Evolutionary conservation across 2,797 vertebrate species (phyloP).

Genomic region (Australoheros facetus): DNA sequence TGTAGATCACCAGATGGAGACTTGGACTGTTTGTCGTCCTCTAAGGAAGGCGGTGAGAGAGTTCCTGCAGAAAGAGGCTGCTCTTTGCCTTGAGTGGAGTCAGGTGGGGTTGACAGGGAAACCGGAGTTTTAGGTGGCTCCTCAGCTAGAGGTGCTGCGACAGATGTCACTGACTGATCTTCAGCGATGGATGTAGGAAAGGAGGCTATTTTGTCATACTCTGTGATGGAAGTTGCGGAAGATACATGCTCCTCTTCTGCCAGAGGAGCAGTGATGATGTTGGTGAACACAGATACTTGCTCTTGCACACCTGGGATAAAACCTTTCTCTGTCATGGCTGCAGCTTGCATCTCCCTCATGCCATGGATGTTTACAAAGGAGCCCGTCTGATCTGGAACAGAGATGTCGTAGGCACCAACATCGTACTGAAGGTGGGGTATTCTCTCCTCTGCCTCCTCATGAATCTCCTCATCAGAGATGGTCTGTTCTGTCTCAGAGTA

Average conservation of each 20-base stretch:
- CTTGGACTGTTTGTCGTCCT: conserved; percentile 93
- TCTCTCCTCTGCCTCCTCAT: conserved; percentile 94
- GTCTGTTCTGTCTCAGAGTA: conserved; percentile 98
- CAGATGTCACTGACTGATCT: conserved; percentile 91
- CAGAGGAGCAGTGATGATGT: conserved; percentile 93
- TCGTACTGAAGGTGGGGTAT: conserved; percentile 91
- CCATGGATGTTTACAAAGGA: conserved; percentile 88
- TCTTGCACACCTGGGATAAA: conserved; percentile 82
- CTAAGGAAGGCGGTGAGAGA: conserved; percentile 95
- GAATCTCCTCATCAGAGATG: conserved; percentile 98
- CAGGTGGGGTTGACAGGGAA: conserved; percentile 84
- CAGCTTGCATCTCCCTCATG: conserved; percentile 83
- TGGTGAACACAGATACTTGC: conserved; percentile 88
- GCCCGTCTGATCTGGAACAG: conserved; percentile 87
- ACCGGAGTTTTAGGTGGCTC: conserved; percentile 87
- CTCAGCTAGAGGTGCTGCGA: conserved; percentile 88
- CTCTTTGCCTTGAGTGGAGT: conserved; percentile 86
- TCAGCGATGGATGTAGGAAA: conserved; percentile 95
- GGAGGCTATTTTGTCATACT: conserved; percentile 95
- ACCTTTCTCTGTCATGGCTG: conserved; percentile 80
- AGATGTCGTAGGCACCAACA: conserved; percentile 86
- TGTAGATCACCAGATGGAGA: conserved; percentile 89
- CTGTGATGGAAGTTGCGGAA: conserved; percentile 97
- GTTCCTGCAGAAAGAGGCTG: conserved; percentile 90
- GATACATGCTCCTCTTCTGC: conserved; percentile 98